Evolutionary conservation across 2,797 vertebrate genomes (phyloP).

Genomic region (Sebastiscus albofasciatus): DNA sequence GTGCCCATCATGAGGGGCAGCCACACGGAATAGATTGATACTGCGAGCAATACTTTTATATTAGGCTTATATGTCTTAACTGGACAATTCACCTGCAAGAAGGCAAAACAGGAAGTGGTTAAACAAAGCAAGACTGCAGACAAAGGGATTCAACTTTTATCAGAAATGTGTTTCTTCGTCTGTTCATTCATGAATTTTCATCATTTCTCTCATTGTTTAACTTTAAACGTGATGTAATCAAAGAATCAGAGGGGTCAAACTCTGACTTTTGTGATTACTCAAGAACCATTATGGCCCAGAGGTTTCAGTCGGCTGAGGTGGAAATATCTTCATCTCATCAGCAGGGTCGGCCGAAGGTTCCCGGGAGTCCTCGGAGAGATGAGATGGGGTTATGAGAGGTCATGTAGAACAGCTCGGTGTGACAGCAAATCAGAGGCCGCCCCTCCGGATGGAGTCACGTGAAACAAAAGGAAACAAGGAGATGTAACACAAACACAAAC

Average conservation of each 20-base stretch:
- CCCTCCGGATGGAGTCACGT: constrained; percentile 69
- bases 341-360: constrained; percentile 64
- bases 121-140: constrained; percentile 8
- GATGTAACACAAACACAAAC: constrained; percentile 63
- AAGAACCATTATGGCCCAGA: constrained; percentile 40
- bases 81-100: constrained; percentile 64
- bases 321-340: constrained; percentile 82
- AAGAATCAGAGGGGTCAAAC: constrained; percentile 35
- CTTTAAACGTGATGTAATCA: constrained; percentile 14
- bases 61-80: constrained; percentile 75
- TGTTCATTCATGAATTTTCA: background rate
- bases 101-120: constrained; percentile 67
- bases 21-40: constrained; percentile 85
- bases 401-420: constrained; percentile 80
- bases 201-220: background rate
- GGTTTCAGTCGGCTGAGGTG: constrained; percentile 51
- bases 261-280: constrained; percentile 38
- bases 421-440: constrained; percentile 84
- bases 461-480: constrained; percentile 71
- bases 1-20: constrained; percentile 79
- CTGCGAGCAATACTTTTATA: constrained; percentile 77
- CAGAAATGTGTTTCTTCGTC: background rate
- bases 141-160: constrained; percentile 6
- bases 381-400: constrained; percentile 77
- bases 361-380: constrained; percentile 68